These are phyloP conservation scores for Zaprionus camerounensis DNA, from an alignment of 1,140 invertebrate genomes.

Conservation along the genomic window DNA sequence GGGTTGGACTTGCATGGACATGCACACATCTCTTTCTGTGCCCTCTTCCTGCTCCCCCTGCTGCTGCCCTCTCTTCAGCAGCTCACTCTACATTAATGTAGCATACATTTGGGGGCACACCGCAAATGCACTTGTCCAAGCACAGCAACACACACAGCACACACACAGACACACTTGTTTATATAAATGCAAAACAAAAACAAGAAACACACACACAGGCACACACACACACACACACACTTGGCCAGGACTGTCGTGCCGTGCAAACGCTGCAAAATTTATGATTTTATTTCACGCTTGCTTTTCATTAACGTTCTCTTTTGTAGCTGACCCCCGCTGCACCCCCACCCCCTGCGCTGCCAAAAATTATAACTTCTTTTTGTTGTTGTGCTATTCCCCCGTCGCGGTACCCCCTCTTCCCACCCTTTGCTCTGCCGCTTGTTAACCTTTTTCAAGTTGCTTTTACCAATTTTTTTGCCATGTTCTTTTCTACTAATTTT, in stretches of 20 bases:
- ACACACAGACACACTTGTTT: constrained; percentile 29
- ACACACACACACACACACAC: constrained; percentile 16
- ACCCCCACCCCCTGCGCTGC: constrained; percentile 26
- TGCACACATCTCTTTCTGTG: constrained; percentile 1
- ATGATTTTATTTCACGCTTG: constrained; percentile 83
- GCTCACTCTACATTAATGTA: constrained; percentile 67
- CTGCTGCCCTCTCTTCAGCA: constrained; percentile 10
- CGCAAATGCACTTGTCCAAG: constrained; percentile 73
- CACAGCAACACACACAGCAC: constrained; percentile 23
- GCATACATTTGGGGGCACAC: constrained; percentile 68
- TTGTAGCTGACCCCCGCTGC: constrained; percentile 24
- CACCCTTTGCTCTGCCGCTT: constrained; percentile 62
- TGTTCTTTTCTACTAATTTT: constrained; percentile 72
- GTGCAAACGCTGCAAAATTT: constrained; percentile 70
- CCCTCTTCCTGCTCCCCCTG: not conserved
- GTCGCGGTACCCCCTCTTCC: constrained; percentile 7
- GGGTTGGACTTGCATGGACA: constrained; percentile 30
- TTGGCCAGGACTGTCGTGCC: constrained; percentile 25
- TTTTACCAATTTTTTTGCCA: constrained; percentile 49
- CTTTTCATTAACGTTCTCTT: constrained; percentile 77
- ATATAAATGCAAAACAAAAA: constrained; percentile 69
- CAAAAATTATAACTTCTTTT: constrained; percentile 75
- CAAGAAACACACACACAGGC: constrained; percentile 4
- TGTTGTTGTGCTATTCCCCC: constrained; percentile 55
- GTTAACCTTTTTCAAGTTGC: constrained; percentile 77